Conservation (phyloP, 2,797 vertebrate genomes). For the Halcyon chelicuti region DNA sequence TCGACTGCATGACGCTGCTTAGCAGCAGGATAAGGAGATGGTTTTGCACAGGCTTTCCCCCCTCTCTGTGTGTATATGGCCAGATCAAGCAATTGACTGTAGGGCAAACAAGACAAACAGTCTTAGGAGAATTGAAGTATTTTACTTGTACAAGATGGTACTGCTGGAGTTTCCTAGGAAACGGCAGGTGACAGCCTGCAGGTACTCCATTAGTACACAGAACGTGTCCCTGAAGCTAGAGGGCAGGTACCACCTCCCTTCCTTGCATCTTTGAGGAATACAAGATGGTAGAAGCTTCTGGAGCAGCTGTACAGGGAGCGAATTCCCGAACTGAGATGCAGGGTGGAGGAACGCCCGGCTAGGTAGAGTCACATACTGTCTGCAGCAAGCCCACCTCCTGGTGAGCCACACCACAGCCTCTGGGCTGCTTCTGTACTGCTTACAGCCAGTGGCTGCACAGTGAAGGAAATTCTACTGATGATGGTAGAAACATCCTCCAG, state of each 20-base stretch:
- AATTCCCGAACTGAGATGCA: rapidly evolving
- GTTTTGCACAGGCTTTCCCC: not conserved
- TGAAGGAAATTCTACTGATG: not conserved
- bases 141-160: not conserved
- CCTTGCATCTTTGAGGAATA: not conserved
- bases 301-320: not conserved
- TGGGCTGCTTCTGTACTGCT: not conserved
- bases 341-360: not conserved
- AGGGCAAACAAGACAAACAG: not conserved
- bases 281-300: not conserved
- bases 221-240: not conserved
- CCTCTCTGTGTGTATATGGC: not conserved
- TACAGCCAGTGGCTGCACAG: not conserved
- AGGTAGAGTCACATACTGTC: not conserved
- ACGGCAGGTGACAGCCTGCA: not conserved
- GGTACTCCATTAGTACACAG: not conserved
- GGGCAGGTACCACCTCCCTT: not conserved
- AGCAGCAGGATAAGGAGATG: not conserved
- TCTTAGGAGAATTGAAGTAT: not conserved
- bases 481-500: not conserved
- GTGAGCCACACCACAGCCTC: not conserved
- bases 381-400: not conserved
- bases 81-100: not conserved
- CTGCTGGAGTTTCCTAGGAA: not conserved
- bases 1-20: not conserved